Evolutionary conservation across 2,113 vertebrate species (phyloP).

Genomic region (Serilophus lunatus): DNA sequence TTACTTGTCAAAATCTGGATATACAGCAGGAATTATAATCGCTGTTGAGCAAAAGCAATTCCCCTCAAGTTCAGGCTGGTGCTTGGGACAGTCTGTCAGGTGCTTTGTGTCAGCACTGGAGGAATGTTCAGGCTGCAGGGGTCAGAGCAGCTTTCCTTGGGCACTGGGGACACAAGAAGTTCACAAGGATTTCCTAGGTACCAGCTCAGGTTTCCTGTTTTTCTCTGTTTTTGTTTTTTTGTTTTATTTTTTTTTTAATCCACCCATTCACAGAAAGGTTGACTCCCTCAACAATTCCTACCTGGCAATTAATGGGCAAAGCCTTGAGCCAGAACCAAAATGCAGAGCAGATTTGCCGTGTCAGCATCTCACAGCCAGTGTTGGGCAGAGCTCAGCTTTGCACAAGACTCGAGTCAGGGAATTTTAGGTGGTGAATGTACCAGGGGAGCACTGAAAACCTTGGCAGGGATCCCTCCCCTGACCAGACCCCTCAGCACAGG

Average conservation of each 20-base stretch:
- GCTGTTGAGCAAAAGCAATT: conserved; percentile 50
- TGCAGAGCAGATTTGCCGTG: background rate
- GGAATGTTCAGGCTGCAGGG: background rate
- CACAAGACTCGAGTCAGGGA: background rate
- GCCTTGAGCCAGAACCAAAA: background rate
- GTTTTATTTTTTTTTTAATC: background rate
- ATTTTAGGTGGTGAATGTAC: background rate
- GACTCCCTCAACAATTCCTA: background rate
- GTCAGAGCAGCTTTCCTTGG: background rate
- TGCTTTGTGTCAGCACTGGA: background rate
- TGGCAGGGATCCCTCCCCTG: background rate
- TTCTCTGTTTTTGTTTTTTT: too few species aligned
- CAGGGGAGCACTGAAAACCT: background rate
- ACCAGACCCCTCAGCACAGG: background rate
- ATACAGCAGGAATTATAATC: conserved; percentile 75
- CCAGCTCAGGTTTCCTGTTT: background rate
- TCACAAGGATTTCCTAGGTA: background rate
- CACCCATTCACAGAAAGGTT: background rate
- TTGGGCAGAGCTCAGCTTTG: background rate
- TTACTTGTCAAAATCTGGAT: conserved; percentile 82
- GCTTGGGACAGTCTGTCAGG: conserved; percentile 1
- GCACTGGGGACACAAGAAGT: background rate
- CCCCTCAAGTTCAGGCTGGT: background rate
- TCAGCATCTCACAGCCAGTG: background rate
- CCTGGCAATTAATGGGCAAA: background rate